Base-by-base conservation (phyloP, 92 coral and sea anemone genomes). In the Palythoa grandiflora region DNA sequence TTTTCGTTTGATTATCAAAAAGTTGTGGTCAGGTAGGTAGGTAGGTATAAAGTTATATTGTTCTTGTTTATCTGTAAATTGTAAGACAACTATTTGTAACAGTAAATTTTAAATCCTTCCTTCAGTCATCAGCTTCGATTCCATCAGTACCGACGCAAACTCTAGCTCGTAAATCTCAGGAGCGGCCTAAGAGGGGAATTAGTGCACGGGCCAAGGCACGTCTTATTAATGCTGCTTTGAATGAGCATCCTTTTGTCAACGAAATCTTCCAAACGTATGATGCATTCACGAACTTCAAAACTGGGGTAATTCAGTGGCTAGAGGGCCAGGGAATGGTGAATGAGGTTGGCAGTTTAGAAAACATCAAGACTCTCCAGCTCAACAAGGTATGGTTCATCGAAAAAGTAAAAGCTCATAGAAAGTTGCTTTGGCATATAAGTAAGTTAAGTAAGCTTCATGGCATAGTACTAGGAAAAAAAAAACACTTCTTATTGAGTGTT, bases 141-240 rank as follows among this genome's bases (percentile, higher is more conserved):
- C 61, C 77, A 1, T 40, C 53, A 9, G 52, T 65, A n/a, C 85
- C 63, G 9, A 48, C 75, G 7, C 60, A 80, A 47, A 20, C 70
- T 10, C 35, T 37, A 14, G 39, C 44, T 5, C 36, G 63, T 6
- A 87, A 89, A 38, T 70, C 94, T 17, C 77, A 84, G 21, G 87
- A 88, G 3, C 88, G 86, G 3, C 89, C 93, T 14, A 76, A 72
- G 78, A 86, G 88, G 36, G 94, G 90, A 2, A 93, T 93, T 93
- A 97, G 99, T 88, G 98, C 96, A 20, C 92, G 94, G 12, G 98
- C 98, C 73, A 95, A 97, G 20, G 93, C 93, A 54, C 95, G 99
- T 70, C 92, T 97, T 61, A 89, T 97, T 37, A 93, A 93, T 79
- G 89, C 98, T 35, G 99, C 98, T 73, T 93, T 97, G 38, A 72